Base-by-base conservation (phyloP, 2,888 invertebrate species). In the Stegophylla sp. region DNA sequence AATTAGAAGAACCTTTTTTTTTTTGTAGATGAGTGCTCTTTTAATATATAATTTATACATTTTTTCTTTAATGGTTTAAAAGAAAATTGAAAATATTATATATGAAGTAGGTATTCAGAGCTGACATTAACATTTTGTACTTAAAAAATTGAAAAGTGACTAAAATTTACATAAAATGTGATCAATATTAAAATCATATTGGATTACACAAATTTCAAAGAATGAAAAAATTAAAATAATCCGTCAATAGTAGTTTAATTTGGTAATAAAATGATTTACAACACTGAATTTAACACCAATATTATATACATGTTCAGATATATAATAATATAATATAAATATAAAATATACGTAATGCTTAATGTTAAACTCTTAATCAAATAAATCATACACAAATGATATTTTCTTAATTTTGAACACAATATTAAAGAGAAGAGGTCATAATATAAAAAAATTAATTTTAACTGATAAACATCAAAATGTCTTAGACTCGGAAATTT, bases 251-350 rank as follows among this genome's bases (percentile, higher is more conserved):
- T 73, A 61, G 45, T 63, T 74, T 63, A 34, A 74, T 74, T 74
- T 63, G 48, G 43, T 74, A 63, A 74, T 74, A 48, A 74, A 73
- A 73, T 28, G 26, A 73, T 73, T 73, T 73, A 61, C 61, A 73
- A 73, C 45, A 61, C 61, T 45, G 45, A 73, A 73, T 73, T 59
- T 61, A 74, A 74, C 51, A 74, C 48, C 20, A 34, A 48, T 74
- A 74, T 63, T 74, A 63, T 63, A 51, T 51, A 74, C 20, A 74
- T 3, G 45, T 13, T 56, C 17, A 72, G 23, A 10, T 59, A 72
- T 72, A 45, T 45, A 71, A 45, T 45, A 71, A 53, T 69, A 72
- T 34, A 56, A 69, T 72, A 63, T 74, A 63, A 34, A 63, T 48
- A 20, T 74, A 73, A 61, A 73, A 73, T 73, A 59, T 59, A 73